Base-by-base conservation (phyloP, 1,140 invertebrate species). In the Microvelia longipes region DNA sequence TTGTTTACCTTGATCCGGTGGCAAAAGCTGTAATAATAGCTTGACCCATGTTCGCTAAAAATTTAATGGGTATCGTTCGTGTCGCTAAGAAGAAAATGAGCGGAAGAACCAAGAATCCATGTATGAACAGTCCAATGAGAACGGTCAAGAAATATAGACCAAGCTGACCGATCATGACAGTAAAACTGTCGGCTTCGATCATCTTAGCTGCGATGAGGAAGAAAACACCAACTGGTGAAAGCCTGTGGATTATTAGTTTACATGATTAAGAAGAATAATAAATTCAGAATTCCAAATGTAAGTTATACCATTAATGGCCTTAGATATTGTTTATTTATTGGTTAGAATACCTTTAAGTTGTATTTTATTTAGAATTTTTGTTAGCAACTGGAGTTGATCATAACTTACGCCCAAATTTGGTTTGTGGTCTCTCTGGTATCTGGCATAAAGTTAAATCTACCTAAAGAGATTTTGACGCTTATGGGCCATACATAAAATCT, bases 81-180 rank as follows among this genome's bases (percentile, higher is more conserved):
- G 90, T 91, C 29, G 87, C 86, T 62, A 93, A 73, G 69, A 90
- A 89, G 78, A 90, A 95, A 24, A 96, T 85, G 0, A 91, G 77
- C 0, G 93, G 92, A 29, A 98, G 83, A 0, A 93, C 89, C 2
- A 94, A 85, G 71, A 94, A 89, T 5, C 94, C 93, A 76, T 98
- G 96, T 19, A 97, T 82, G 74, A 93, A 86, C 13, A 98, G 82
- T 5, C 95, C 95, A 61, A 90, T 77, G 50, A 98, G 80, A 0
- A 98, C 95, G 0, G 94, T 97, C 70, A 91, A 78, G 75, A 96
- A 94, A 79, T 97, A 98, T 79, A 92, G 81, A 25, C 95, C 94
- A 29, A 98, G 81, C 71, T 92, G 88, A 14, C 85, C 83, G 60
- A 91, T 82, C 61, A 92, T 84, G 1, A 85, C 82, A 1, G 81